Percentiles rank a stretch among this genome's conserved stretches.
phyloP scores from a whole-genome alignment of 2,113 vertebrate genomes.

The Tapirus terrestris region DNA sequence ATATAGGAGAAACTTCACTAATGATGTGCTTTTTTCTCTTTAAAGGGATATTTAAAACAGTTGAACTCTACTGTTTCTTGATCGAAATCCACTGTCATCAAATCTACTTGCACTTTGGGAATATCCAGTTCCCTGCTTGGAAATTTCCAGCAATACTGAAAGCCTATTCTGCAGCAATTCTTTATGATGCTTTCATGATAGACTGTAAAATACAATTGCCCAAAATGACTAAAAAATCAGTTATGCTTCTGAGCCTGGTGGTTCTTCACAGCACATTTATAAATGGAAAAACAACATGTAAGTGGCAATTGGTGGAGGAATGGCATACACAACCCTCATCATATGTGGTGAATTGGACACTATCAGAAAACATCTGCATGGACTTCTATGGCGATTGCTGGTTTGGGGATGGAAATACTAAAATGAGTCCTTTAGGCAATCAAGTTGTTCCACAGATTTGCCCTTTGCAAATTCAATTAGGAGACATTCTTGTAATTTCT shows the following conservation, averaged over 20 bases:
- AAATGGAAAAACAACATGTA: slow-evolving; percentile 83
- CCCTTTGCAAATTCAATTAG: slow-evolving; percentile 90
- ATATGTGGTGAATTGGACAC: slow-evolving; percentile 86
- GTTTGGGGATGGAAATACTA: slow-evolving; percentile 53
- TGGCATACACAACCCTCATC: slow-evolving; percentile 84
- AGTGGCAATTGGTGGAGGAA: slow-evolving; percentile 77
- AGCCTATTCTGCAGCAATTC: not conserved
- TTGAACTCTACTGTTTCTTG: not conserved
- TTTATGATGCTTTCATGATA: slow-evolving; percentile 6
- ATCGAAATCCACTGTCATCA: not conserved
- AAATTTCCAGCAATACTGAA: not conserved
- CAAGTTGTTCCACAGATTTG: slow-evolving; percentile 88
- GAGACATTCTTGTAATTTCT: slow-evolving; percentile 88
- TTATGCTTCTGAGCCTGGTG: not conserved
- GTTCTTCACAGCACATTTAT: slow-evolving; percentile 62
- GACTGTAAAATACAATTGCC: not conserved
- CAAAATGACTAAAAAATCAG: slow-evolving; percentile 62
- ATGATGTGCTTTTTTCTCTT: not conserved
- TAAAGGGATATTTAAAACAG: not conserved
- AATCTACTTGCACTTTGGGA: not conserved
- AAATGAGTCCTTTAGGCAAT: slow-evolving; percentile 22
- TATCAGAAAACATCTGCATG: slow-evolving; percentile 85
- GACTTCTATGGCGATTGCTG: slow-evolving; percentile 85
- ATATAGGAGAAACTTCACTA: not conserved
- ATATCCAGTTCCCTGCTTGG: not conserved